Percentiles rank a stretch among this genome's conserved stretches.
phyloP scores from a whole-genome alignment of 2,113 vertebrate genomes.

The Rana temporaria region DNA sequence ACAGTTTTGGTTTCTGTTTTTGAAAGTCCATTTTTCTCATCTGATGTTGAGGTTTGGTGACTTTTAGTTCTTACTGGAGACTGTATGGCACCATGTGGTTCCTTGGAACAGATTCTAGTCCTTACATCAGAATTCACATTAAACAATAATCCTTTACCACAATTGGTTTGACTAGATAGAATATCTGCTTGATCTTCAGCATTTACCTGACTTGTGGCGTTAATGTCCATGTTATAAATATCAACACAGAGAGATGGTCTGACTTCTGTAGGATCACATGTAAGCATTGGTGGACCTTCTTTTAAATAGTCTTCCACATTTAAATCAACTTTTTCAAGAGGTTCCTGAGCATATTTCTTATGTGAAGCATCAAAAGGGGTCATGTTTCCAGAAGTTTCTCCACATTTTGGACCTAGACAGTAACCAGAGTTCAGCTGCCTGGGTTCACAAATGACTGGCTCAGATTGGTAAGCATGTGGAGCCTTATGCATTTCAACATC shows the following conservation, averaged over 20 bases:
- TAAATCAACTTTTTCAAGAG: slow-evolving; percentile 57
- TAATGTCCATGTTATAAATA: not conserved
- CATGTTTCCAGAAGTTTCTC: slow-evolving; percentile 28
- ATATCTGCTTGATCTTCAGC: slow-evolving; percentile 24
- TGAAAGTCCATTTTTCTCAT: not conserved
- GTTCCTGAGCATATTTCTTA: slow-evolving; percentile 53
- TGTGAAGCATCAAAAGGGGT: slow-evolving; percentile 43
- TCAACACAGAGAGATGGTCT: slow-evolving; percentile 18
- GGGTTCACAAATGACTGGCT: fast-evolving
- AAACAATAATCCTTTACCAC: not conserved
- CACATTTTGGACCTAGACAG: slow-evolving; percentile 6
- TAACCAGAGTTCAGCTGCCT: not conserved
- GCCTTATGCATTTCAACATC: slow-evolving; percentile 31
- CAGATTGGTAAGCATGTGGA: not conserved
- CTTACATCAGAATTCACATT: slow-evolving; percentile 44
- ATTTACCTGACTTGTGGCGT: not conserved
- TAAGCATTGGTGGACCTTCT: not conserved
- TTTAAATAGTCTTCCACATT: slow-evolving; percentile 39
- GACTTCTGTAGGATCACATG: slow-evolving; percentile 30
- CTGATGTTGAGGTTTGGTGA: not conserved
- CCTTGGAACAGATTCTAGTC: not conserved
- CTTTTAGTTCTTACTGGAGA: not conserved
- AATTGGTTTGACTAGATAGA: not conserved
- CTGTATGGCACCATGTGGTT: slow-evolving; percentile 3
- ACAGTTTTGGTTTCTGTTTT: slow-evolving; percentile 32